Conservation (phyloP, 2,888 invertebrate species). For the Priocnemis perturbator region DNA sequence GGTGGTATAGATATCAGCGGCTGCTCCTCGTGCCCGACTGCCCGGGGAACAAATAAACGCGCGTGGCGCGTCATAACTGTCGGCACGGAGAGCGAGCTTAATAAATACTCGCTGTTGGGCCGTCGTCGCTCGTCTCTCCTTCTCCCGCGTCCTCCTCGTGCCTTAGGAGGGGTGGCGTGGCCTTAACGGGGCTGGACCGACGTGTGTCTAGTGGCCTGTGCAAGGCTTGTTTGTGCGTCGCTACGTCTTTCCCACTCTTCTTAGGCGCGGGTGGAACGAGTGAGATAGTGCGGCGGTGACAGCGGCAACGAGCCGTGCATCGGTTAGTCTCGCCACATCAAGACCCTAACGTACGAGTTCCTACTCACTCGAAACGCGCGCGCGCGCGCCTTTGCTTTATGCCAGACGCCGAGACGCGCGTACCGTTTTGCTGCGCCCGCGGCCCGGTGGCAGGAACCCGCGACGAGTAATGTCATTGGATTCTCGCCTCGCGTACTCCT, state of each 20-base stretch:
- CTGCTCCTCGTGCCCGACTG: slow-evolving; percentile 22
- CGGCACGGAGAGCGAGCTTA: slow-evolving; percentile 60
- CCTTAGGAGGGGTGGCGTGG: slow-evolving; percentile 17
- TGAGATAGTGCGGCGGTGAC: slow-evolving; percentile 70
- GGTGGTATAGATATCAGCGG: slow-evolving; percentile 48
- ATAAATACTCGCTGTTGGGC: slow-evolving; percentile 60
- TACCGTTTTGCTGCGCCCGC: no score
- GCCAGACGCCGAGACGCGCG: no score
- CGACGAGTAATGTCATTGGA: no score
- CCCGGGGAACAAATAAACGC: slow-evolving; percentile 56
- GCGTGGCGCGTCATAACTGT: slow-evolving; percentile 65
- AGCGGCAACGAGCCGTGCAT: slow-evolving; percentile 74
- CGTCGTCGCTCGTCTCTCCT: slow-evolving; percentile 42
- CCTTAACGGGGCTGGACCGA: slow-evolving; percentile 2
- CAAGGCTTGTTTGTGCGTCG: slow-evolving; percentile 26
- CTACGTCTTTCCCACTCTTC: slow-evolving; percentile 3
- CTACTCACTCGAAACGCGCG: slow-evolving; percentile 1
- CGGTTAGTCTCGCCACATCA: slow-evolving; percentile 74
- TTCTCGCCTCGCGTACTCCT: no score
- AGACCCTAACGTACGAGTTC: slow-evolving; percentile 64
- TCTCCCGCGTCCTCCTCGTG: slow-evolving; percentile 28
- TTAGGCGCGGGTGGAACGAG: slow-evolving; percentile 42
- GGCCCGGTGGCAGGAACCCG: no score
- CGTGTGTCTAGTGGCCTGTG: neutral
- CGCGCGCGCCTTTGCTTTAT: no score